Evolutionary conservation across 2,888 invertebrate species (phyloP), one percentile per base, ranked within the genome.

Genomic region (Amphipyra berbera): DNA sequence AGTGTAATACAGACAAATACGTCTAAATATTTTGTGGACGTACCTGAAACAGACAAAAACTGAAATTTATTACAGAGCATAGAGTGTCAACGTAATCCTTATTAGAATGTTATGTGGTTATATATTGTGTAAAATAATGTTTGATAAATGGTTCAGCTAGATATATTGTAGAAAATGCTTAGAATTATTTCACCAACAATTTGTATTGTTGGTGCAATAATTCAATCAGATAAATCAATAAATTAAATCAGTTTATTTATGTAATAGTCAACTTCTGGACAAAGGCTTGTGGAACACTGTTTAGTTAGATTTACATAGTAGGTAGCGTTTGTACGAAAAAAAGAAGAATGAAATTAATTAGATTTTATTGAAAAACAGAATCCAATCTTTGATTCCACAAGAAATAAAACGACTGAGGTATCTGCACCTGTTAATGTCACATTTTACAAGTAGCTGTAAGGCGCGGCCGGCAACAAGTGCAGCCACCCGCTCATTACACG

Each of bases 1-100:
- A 15, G 54, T 57, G 47, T 72, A 66, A 66, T 54, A 35, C 64
- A 64, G 73, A 69, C 49, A 56, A 71, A 71, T 60, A 71, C 6
- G 42, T 41, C 50, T 38, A 40, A 61, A 60, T 60, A 50, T 58
- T 50, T 41, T 15, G 61, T 33, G 44, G 47, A 61, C 77, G 68
- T 84, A 84, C 84, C 84, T 84, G 84, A 12, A 82, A 83, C 78
- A 82, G 72, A 79, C 59, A 71, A 49, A 72, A 38, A 47, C 40
- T 70, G 15, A 60, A 69, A 70, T 72, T 54, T 74, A 78, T 71
- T 73, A 72, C 37, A 60, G 45, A 49, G 38, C 60, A 54, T 45
- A 27, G n/a, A 13, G 57, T 54, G 14, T 40, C 3, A 21, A 37
- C 7, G 21, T 14, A 37, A 14, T 45, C 10, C 21, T 41, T 38